Evolutionary conservation across 2,888 invertebrate species (phyloP), one percentile per base, ranked within the genome.

Genomic region (Dicyrtomina minuta): DNA sequence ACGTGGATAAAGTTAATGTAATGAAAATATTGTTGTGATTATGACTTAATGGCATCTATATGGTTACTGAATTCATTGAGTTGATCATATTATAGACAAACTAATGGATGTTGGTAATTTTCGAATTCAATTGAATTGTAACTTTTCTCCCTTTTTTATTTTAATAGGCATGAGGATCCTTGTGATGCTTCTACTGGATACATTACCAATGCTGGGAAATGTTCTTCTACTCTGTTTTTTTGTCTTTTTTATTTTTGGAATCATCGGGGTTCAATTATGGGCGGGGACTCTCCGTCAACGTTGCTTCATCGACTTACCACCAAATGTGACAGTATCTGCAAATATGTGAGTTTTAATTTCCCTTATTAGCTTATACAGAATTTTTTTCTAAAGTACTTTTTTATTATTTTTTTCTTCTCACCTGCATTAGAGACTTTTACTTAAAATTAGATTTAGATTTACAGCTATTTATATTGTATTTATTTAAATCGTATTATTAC

Each of bases 221-320:
- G 99, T 99, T 64, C 86, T 99, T 77, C 71, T 99, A 97, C 85
- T 99, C 80, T 99, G 99, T 84, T 99, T 99, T 87, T 99, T 99
- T 86, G 99, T 99, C 72, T 99, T 99, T 88, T 99, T 99, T 87
- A 99, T 99, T 82, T 99, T 99, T 82, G 99, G 99, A 77, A 99
- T 99, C 81, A 93, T 99, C 79, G 99, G 99, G 22, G 99, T 99
- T 49, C 99, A 99, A 83, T 87, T 99, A 64, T 99, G 99, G 99
- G 93, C 98, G 82, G 99, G 99, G 59, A 92, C 98, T 73, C 86
- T 99, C 66, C 86, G 98, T 76, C 96, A 97, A 82, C 88, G 97
- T 70, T 97, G 97, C 83, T 93, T 91, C 82, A 86, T 94, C 72
- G 87, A 89, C 74, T 84, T 89, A 75, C 89, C 90, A 72, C 86